Evolutionary conservation across 1,140 invertebrate species (phyloP), one percentile per base, ranked within the genome.

Genomic region (Papilio polyxenes): DNA sequence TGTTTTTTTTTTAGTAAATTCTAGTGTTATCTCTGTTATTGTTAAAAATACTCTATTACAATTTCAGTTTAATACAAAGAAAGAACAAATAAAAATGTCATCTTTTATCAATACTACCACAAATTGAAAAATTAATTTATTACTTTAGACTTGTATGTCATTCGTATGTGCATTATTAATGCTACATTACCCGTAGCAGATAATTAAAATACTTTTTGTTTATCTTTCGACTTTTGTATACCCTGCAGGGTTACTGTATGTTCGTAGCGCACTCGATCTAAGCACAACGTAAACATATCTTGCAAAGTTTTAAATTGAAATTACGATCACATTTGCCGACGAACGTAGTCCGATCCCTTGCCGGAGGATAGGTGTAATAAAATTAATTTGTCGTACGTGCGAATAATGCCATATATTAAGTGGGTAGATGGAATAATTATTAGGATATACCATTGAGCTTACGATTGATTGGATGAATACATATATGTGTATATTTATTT

Each of bases 301-400:
- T 87, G 75, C 75, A 85, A 89, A 88, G 83, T 90, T 90, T 89
- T 87, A 89, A 90, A 88, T 90, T 89, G 84, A 86, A 88, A 90
- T 89, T 90, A 89, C 88, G 85, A 88, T 90, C 85, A 49, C 44
- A 74, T 49, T 81, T 69, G 9, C 79, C 65, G 15, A 74, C 31
- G 75, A 77, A 76, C 75, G 75, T 49, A 76, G 44, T 8, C 20
- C 75, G 48, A 76, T 76, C 48, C 75, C 17, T 51, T 53, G 20
- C 48, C 48, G 75, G 44, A 7, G 48, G 44, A 49, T 49, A 76
- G 74, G 75, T 76, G 44, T 76, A 76, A 76, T 76, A 76, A 76
- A 76, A 51, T 76, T 17, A 75, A 48, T 48, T 75, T 48, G 72
- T 44, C 8, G 44, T 48, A 48, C 72, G 72, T 20, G 72, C 40